A percentile compares a stretch with the other conserved stretches of the same genome.
Conservation (phyloP, 2,888 invertebrate species). For the Drosophila conformis region DNA sequence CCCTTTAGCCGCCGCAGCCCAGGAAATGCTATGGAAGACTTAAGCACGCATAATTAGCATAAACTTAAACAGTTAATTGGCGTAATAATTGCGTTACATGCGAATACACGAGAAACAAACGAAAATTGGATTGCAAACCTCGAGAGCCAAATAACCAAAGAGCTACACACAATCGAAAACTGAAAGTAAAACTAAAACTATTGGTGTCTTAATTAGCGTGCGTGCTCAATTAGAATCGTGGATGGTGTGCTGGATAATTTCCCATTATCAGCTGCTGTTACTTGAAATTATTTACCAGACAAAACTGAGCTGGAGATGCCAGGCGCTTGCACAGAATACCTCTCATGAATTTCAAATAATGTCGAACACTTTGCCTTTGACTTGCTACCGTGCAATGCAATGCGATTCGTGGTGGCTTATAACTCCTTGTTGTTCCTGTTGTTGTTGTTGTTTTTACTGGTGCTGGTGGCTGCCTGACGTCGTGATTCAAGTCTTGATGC, state of each 20-base stretch:
- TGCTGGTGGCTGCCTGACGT: constrained; percentile 51
- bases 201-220: constrained; percentile 79
- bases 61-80: constrained; percentile 77
- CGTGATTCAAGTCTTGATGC: constrained; percentile 73
- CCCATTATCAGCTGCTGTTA: constrained; percentile 75
- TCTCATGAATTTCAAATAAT: constrained; percentile 80
- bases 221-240: constrained; percentile 72
- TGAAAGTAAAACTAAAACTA: constrained; percentile 63
- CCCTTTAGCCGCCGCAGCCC: constrained; percentile 47
- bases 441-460: constrained; percentile 23
- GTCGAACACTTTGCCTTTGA: constrained; percentile 80
- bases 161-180: constrained; percentile 36
- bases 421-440: constrained; percentile 18
- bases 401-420: constrained; percentile 57
- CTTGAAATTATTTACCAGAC: constrained; percentile 70
- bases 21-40: constrained; percentile 49
- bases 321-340: constrained; percentile 56
- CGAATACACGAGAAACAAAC: constrained; percentile 30
- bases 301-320: constrained; percentile 20
- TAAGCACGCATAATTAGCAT: constrained; percentile 67
- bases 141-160: constrained; percentile 15
- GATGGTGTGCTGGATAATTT: constrained; percentile 50
- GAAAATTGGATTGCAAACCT: constrained; percentile 47
- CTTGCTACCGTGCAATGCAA: constrained; percentile 67
- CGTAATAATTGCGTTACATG: constrained; percentile 74